Evolutionary conservation across 2,888 invertebrate species (phyloP).

Genomic region (Electrophaes corylata): DNA sequence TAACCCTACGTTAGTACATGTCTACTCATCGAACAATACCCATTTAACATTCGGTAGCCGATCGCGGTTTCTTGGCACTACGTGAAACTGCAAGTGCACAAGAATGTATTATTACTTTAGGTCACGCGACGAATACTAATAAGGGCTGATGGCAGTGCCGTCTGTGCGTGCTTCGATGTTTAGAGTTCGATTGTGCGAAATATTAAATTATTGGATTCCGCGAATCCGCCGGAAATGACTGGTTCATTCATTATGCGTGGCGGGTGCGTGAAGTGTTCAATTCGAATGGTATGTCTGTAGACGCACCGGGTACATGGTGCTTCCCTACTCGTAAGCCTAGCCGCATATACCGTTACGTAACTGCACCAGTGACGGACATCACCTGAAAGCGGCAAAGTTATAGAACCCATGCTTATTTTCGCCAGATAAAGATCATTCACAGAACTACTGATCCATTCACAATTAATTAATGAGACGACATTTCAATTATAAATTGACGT

Average conservation of each 20-base stretch:
- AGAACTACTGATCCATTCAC: conserved; percentile 41
- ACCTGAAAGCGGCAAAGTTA: not conserved
- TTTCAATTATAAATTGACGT: not conserved
- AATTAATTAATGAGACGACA: too few relatives aligned
- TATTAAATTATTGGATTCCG: conserved; percentile 69
- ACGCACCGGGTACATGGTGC: conserved; percentile 45
- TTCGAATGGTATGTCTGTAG: conserved; percentile 56
- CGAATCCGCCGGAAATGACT: conserved; percentile 77
- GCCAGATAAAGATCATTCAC: conserved; percentile 61
- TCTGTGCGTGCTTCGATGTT: conserved; percentile 60
- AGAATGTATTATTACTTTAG: conserved; percentile 75
- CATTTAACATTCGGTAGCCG: conserved; percentile 77
- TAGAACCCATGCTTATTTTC: conserved; percentile 18
- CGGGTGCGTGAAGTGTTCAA: conserved; percentile 75
- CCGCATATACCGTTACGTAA: not conserved
- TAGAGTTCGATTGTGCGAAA: conserved; percentile 63
- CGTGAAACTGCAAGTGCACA: conserved; percentile 82
- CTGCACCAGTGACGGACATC: not conserved
- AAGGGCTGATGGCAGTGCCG: conserved; percentile 54
- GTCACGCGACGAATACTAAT: conserved; percentile 76
- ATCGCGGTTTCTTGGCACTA: conserved; percentile 75
- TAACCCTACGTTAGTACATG: conserved; percentile 20
- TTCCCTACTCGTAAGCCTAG: conserved; percentile 53
- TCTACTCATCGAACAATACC: conserved; percentile 56
- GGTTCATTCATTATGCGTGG: conserved; percentile 73